A percentile compares a stretch with the other conserved stretches of the same genome.
phyloP scores from a whole-genome alignment of 2,888 invertebrate species.

The Plagodis pulveraria region DNA sequence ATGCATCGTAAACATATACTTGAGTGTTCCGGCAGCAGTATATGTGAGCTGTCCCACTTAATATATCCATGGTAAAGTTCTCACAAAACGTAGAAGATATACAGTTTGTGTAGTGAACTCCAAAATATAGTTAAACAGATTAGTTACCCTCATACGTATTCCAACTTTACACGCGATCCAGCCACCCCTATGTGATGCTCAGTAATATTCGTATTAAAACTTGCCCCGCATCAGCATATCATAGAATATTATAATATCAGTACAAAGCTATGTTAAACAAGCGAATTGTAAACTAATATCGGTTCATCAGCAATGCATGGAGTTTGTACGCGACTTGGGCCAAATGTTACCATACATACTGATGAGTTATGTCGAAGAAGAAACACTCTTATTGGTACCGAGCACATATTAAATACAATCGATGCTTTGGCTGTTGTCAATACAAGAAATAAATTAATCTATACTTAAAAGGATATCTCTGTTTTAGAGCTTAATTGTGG shows the following conservation, averaged over 20 bases:
- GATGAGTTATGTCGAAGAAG: conserved; percentile 28
- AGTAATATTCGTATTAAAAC: conserved; percentile 44
- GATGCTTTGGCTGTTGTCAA: too few relatives aligned
- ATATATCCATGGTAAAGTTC: too few relatives aligned
- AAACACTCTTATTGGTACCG: background rate
- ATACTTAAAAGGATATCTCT: too few relatives aligned
- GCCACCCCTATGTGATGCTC: conserved; percentile 12
- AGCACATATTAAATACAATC: too few relatives aligned
- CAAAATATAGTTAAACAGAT: conserved; percentile 9
- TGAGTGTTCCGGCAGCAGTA: too few relatives aligned
- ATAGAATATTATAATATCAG: conserved; percentile 66
- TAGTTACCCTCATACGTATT: conserved; percentile 13
- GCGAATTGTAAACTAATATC: conserved; percentile 67
- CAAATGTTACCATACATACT: conserved; percentile 39
- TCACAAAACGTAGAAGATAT: too few relatives aligned
- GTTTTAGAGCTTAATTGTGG: too few relatives aligned
- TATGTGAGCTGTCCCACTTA: too few relatives aligned
- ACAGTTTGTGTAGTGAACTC: background rate
- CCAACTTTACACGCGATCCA: conserved; percentile 7
- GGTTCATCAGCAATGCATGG: conserved; percentile 73
- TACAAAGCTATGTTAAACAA: conserved; percentile 69
- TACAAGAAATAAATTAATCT: too few relatives aligned
- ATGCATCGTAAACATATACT: too few relatives aligned
- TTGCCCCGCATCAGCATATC: conserved; percentile 54
- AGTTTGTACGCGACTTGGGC: conserved; percentile 48